phyloP scores from a whole-genome alignment of 2,113 vertebrate species.

The Oenanthe oenanthe region DNA sequence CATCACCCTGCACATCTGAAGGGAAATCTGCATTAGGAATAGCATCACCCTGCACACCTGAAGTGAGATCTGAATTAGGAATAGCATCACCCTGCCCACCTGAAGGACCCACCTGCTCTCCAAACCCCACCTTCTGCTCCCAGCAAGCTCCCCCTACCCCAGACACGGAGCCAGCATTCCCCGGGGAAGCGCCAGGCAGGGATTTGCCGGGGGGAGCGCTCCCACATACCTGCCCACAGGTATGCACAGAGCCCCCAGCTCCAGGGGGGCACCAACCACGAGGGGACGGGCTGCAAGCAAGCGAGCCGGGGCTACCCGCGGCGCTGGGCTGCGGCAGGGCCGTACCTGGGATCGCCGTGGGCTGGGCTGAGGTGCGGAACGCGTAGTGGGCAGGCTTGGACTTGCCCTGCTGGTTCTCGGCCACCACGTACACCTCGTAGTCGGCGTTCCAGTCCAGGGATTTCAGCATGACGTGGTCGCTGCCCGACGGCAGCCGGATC shows the following conservation, averaged over 20 bases:
- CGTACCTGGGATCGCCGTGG: slow-evolving; percentile 92
- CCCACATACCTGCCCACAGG: slow-evolving; percentile 25
- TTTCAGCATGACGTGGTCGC: slow-evolving; percentile 84
- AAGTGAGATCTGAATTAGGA: neutral
- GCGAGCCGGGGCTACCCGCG: slow-evolving; percentile 65
- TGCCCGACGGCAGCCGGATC: slow-evolving; percentile 85
- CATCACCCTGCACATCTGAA: neutral
- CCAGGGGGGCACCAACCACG: slow-evolving; percentile 55
- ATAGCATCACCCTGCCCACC: neutral
- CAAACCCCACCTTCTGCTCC: neutral
- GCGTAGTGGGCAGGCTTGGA: slow-evolving; percentile 85
- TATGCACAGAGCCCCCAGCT: slow-evolving; percentile 52
- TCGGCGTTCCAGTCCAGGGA: slow-evolving; percentile 92
- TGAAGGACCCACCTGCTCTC: no score
- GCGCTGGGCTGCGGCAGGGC: neutral
- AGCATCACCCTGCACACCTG: neutral
- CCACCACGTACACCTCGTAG: slow-evolving; percentile 90
- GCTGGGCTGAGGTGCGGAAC: slow-evolving; percentile 87
- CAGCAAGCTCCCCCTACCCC: neutral
- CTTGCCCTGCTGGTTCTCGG: slow-evolving; percentile 93
- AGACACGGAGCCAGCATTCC: neutral
- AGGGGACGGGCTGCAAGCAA: slow-evolving; percentile 69
- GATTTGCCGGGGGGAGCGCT: neutral
- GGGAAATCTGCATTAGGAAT: neutral
- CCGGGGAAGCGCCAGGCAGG: neutral